Conservation (phyloP, 2,888 invertebrate species). For the Cerastis rubricosa region DNA sequence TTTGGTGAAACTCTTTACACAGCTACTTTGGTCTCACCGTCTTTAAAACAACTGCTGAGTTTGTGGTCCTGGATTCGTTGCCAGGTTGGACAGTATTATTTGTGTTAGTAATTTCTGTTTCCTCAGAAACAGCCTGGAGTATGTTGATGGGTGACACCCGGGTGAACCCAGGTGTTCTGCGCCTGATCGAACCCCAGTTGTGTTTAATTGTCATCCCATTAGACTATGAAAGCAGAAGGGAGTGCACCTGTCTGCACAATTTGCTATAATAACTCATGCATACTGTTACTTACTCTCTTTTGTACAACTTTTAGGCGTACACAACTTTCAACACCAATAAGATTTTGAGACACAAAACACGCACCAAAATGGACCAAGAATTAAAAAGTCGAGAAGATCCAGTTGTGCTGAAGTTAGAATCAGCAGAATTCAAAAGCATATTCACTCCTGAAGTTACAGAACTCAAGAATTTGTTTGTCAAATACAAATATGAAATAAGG, state of each 20-base stretch:
- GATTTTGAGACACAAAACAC: slow-evolving; percentile 68
- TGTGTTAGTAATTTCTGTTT: background rate
- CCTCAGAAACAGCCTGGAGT: background rate
- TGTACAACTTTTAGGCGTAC: slow-evolving; percentile 64
- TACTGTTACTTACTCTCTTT: background rate
- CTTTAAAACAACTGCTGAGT: background rate
- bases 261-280: background rate
- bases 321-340: slow-evolving; percentile 51
- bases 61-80: background rate
- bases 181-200: no score
- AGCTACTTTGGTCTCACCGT: background rate
- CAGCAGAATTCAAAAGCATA: slow-evolving; percentile 94
- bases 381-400: slow-evolving; percentile 91
- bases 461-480: slow-evolving; percentile 94
- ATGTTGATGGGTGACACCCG: background rate
- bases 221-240: background rate
- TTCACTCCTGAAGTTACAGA: slow-evolving; percentile 95
- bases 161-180: no score
- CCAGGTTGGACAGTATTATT: background rate
- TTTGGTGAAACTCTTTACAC: background rate
- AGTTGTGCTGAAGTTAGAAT: slow-evolving; percentile 93
- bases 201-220: background rate
- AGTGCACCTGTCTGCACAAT: background rate
- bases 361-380: slow-evolving; percentile 80
- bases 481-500: slow-evolving; percentile 95